A percentile compares a stretch with the other conserved stretches of the same genome.
phyloP scores from a whole-genome alignment of 2,113 vertebrate genomes.

The Rhinolophus sinicus region DNA sequence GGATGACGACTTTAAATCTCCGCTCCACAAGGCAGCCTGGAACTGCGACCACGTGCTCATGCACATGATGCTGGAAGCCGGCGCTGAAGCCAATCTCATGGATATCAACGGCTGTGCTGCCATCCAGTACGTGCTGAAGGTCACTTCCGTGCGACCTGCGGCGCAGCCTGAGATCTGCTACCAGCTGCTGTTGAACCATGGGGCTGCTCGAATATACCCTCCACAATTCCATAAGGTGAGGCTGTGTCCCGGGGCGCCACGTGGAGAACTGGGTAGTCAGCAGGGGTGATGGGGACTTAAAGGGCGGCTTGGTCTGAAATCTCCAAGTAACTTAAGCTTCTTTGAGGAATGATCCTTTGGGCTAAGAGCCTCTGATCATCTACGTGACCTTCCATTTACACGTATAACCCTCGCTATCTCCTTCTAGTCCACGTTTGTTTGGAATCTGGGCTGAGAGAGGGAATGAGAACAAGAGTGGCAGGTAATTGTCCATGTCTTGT shows the following conservation, averaged over 20 bases:
- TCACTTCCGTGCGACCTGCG: conserved; percentile 89
- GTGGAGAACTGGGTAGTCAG: no score
- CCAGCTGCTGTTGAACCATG: conserved; percentile 95
- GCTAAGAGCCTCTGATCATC: background rate
- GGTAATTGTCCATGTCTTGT: background rate
- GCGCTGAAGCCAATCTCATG: conserved; percentile 91
- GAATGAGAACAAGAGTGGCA: background rate
- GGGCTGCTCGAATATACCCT: conserved; percentile 93
- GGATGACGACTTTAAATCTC: conserved; percentile 93
- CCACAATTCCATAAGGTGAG: conserved; percentile 97
- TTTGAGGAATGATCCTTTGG: background rate
- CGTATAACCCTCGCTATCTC: no score
- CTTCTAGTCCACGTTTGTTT: background rate
- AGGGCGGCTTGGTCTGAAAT: background rate
- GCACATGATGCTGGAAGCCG: conserved; percentile 94
- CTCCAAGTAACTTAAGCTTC: background rate
- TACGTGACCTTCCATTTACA: background rate
- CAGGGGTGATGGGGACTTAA: background rate
- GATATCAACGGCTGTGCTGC: conserved; percentile 95
- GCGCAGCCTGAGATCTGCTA: conserved; percentile 92
- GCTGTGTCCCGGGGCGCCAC: fast-evolving
- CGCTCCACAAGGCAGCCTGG: conserved; percentile 97
- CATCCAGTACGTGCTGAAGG: conserved; percentile 95
- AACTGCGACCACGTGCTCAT: conserved; percentile 95
- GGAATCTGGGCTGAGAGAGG: background rate